These are phyloP conservation scores for Agrenia bidenticulata DNA, from an alignment of 2,888 invertebrate species.

Conservation along the genomic window DNA sequence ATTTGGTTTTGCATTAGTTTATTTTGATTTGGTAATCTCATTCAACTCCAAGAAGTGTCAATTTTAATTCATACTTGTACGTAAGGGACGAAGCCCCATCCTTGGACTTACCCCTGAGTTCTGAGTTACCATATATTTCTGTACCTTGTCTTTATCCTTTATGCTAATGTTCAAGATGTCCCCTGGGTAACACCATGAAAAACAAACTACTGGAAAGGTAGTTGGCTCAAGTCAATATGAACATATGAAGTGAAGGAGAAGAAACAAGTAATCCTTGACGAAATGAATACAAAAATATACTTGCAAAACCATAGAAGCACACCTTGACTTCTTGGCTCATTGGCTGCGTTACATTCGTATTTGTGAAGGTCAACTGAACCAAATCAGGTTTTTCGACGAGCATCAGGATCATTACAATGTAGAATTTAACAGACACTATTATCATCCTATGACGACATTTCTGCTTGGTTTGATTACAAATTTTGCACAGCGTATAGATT, in stretches of 20 bases:
- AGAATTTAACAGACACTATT: too few relatives aligned
- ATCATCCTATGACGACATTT: not conserved
- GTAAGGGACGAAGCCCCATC: too few relatives aligned
- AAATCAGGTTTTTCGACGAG: not conserved
- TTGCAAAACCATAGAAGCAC: not conserved
- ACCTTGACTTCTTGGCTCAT: constrained; percentile 9
- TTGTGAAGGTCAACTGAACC: not conserved
- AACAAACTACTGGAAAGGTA: not conserved
- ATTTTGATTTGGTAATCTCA: too few relatives aligned
- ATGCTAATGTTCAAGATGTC: too few relatives aligned
- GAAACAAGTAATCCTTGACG: constrained; percentile 7
- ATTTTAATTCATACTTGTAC: too few relatives aligned
- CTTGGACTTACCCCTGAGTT: too few relatives aligned
- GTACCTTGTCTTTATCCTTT: too few relatives aligned
- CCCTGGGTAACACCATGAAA: not conserved
- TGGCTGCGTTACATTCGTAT: not conserved
- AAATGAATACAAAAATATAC: not conserved
- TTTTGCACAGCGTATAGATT: not conserved
- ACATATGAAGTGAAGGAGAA: not conserved
- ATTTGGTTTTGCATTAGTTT: too few relatives aligned
- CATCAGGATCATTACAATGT: not conserved
- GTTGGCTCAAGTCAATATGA: not conserved
- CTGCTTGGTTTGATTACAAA: not conserved
- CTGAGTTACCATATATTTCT: too few relatives aligned
- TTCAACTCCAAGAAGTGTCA: too few relatives aligned